These are phyloP conservation scores for Fissipunctia ypsillon DNA, from an alignment of 2,888 invertebrate species.

Conservation along the genomic window DNA sequence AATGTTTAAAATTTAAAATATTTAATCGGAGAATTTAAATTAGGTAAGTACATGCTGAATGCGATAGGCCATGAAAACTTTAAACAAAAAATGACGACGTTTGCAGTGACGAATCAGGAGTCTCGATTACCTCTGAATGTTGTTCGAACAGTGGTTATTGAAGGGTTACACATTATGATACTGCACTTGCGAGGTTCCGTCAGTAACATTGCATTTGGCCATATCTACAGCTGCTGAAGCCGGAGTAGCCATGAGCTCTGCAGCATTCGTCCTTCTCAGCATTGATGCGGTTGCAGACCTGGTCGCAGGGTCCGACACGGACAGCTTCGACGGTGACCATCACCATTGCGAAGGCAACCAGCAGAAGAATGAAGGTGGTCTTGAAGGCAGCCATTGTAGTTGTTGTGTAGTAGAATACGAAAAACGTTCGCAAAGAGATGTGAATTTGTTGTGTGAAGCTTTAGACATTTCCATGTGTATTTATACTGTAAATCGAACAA, in stretches of 20 bases:
- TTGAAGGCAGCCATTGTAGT: slow-evolving; percentile 37
- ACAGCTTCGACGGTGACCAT: slow-evolving; percentile 26
- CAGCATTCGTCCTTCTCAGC: slow-evolving; percentile 39
- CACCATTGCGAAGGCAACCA: slow-evolving; percentile 38
- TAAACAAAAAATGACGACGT: neutral
- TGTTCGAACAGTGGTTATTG: too few species aligned
- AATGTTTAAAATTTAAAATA: neutral
- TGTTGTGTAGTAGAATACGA: neutral
- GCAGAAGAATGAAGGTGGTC: slow-evolving; percentile 37
- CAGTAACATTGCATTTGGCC: slow-evolving; percentile 26
- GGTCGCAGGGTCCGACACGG: slow-evolving; percentile 38
- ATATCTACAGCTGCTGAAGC: slow-evolving; percentile 11
- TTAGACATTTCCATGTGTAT: neutral
- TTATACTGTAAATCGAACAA: neutral
- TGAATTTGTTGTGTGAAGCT: slow-evolving; percentile 7
- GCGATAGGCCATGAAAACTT: neutral
- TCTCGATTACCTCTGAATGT: neutral
- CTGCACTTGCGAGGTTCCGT: too few species aligned
- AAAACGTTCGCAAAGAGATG: slow-evolving; percentile 11
- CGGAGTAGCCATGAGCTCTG: slow-evolving; percentile 36
- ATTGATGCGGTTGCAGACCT: slow-evolving; percentile 24
- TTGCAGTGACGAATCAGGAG: neutral
- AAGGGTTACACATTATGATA: too few species aligned
- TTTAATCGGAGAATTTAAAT: slow-evolving; percentile 12
- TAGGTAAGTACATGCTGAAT: neutral